Evolutionary conservation across 2,888 invertebrate genomes (phyloP).

Genomic region (Drosophila cracens): DNA sequence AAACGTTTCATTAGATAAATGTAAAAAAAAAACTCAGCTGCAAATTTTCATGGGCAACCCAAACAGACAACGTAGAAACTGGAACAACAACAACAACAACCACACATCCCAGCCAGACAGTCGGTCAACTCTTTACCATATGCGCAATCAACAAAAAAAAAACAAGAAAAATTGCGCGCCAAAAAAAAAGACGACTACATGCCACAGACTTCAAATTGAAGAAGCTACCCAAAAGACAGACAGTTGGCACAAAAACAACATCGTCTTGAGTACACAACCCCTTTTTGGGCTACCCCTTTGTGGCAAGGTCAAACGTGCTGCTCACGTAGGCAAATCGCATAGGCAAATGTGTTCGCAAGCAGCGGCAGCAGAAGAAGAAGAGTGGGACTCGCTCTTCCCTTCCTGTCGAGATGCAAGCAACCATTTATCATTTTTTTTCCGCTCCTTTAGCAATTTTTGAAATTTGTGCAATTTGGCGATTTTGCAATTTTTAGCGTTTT

Average conservation of each 20-base stretch:
- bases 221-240: constrained; percentile 61
- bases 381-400: neutral
- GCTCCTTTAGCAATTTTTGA: constrained; percentile 34
- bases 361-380: neutral
- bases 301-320: constrained; percentile 61
- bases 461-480: constrained; percentile 66
- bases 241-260: constrained; percentile 1
- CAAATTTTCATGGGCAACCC: constrained; percentile 20
- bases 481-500: constrained; percentile 64
- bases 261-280: constrained; percentile 36
- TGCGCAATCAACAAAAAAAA: constrained; percentile 42
- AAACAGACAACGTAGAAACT: constrained; percentile 16
- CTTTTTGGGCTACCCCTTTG: constrained; percentile 25
- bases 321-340: constrained; percentile 68
- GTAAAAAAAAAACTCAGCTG: constrained; percentile 46
- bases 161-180: constrained; percentile 73
- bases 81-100: constrained; percentile 12
- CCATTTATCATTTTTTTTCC: constrained; percentile 71
- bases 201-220: constrained; percentile 41
- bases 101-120: constrained; percentile 43
- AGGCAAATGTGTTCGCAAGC: constrained; percentile 56
- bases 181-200: constrained; percentile 55
- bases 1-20: constrained; percentile 50
- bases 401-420: constrained; percentile 47
- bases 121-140: constrained; percentile 77